Conservation (phyloP, 2,113 vertebrate species). For the Gorsachius goisagi region DNA sequence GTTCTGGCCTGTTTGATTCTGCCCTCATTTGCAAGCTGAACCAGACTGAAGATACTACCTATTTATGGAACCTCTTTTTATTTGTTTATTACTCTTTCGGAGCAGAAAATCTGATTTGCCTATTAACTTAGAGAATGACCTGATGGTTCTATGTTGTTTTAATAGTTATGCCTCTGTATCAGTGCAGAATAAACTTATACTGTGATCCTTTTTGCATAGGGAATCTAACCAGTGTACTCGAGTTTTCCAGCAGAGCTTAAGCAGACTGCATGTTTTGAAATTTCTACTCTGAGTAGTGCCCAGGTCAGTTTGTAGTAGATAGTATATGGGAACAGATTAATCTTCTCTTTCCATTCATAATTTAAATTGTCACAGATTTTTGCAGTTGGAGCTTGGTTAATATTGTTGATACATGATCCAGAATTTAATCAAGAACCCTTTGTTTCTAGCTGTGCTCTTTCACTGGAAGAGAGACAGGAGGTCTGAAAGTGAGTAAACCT, state of each 20-base stretch:
- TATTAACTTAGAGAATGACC: neutral
- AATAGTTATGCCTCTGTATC: neutral
- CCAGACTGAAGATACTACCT: neutral
- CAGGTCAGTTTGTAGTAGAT: neutral
- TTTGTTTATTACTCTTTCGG: neutral
- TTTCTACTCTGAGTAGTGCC: neutral
- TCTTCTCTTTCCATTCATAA: neutral
- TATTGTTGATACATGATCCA: neutral
- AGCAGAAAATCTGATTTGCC: neutral
- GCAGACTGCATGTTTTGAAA: neutral
- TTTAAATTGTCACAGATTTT: neutral
- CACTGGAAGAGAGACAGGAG: neutral
- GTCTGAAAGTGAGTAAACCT: neutral
- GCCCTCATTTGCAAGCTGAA: neutral
- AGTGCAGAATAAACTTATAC: neutral
- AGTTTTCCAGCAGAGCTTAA: neutral
- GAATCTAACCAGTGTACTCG: neutral
- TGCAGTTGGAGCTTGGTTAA: neutral
- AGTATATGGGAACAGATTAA: neutral
- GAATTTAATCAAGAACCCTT: neutral
- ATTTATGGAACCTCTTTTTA: neutral
- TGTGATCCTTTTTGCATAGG: neutral
- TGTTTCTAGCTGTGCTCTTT: neutral
- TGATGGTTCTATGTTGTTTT: neutral
- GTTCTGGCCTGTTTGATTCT: neutral